phyloP scores from a whole-genome alignment of 1,140 invertebrate species.

The Drosophila sucinea region DNA sequence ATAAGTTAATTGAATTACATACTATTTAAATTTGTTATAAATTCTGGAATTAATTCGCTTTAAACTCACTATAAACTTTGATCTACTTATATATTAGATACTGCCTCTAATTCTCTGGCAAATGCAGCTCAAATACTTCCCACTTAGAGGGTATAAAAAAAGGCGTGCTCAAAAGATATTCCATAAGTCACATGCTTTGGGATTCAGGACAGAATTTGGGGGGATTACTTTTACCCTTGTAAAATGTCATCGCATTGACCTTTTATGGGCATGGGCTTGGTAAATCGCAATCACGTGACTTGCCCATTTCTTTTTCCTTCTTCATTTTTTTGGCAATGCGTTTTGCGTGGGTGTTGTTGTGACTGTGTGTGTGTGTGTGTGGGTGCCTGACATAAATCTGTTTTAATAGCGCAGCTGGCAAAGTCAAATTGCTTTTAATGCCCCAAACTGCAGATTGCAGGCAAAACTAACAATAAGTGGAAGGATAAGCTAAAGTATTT shows the following conservation, averaged over 20 bases:
- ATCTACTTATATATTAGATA: too few species aligned
- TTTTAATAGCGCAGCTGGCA: constrained; percentile 74
- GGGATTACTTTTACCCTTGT: constrained; percentile 16
- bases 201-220: not conserved
- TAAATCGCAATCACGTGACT: constrained; percentile 75
- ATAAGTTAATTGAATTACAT: too few species aligned
- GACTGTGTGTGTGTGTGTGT: constrained; percentile 54
- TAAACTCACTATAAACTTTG: too few species aligned
- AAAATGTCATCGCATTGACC: constrained; percentile 56
- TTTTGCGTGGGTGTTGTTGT: constrained; percentile 56
- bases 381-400: constrained; percentile 62
- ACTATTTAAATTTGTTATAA: too few species aligned
- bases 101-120: too few species aligned
- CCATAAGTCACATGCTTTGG: constrained; percentile 66
- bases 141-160: not conserved
- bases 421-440: constrained; percentile 48
- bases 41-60: too few species aligned
- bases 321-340: constrained; percentile 53
- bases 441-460: constrained; percentile 31
- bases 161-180: constrained; percentile 9
- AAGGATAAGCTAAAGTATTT: constrained; percentile 56
- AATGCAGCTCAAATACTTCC: not conserved
- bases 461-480: constrained; percentile 10
- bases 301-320: constrained; percentile 51
- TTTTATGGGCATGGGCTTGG: constrained; percentile 66